Percentiles rank a stretch among this genome's conserved stretches.
Evolutionary conservation across 2,113 vertebrate genomes (phyloP).

Genomic region (Brachyhypopomus gauderio): DNA sequence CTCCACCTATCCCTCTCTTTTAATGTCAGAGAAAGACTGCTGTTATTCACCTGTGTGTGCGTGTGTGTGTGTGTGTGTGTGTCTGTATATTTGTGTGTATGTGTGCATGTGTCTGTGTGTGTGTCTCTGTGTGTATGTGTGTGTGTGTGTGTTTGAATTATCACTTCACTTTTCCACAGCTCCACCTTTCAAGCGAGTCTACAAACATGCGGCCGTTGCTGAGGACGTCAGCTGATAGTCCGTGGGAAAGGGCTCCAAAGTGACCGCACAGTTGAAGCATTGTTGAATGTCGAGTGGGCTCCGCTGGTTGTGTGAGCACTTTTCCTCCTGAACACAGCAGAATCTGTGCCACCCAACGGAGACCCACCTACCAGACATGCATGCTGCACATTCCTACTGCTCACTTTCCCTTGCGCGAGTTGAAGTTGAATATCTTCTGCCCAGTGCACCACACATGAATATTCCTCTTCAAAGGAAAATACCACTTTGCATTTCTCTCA

Average conservation of each 20-base stretch:
- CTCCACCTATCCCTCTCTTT: constrained; percentile 7
- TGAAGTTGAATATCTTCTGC: not conserved
- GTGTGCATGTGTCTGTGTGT: not conserved
- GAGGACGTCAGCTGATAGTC: not conserved
- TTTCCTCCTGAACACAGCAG: not conserved
- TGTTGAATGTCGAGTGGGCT: not conserved
- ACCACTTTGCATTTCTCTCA: not conserved
- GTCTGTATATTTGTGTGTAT: not conserved
- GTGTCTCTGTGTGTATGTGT: not conserved
- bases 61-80: not conserved
- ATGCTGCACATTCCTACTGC: not conserved
- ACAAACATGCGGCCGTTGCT: not conserved
- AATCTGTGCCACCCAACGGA: not conserved
- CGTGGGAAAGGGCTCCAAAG: not conserved
- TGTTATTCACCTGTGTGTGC: not conserved
- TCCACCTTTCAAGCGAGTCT: not conserved
- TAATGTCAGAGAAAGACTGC: constrained; percentile 5
- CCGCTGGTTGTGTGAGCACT: not conserved
- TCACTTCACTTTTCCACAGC: not conserved
- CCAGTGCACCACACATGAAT: not conserved
- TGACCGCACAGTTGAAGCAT: not conserved
- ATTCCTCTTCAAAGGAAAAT: not conserved
- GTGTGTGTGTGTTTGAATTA: not conserved
- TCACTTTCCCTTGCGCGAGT: not conserved
- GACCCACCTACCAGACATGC: not conserved